These are phyloP conservation scores for Cacatua alba DNA, from an alignment of 2,113 vertebrate species.

Conservation along the genomic window DNA sequence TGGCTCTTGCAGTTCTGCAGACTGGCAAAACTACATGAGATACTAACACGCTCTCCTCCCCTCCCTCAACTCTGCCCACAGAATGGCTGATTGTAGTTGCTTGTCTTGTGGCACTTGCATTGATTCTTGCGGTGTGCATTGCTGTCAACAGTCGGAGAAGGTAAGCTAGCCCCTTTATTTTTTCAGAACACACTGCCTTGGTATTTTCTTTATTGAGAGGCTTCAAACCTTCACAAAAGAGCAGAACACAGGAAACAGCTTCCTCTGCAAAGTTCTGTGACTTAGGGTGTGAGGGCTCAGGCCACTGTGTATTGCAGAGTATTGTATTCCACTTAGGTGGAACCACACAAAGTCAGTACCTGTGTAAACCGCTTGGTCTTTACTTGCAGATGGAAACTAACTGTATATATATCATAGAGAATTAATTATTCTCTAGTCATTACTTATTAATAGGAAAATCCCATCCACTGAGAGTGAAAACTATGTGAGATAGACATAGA, in stretches of 20 bases:
- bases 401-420: not conserved
- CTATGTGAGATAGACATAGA: not conserved
- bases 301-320: not conserved
- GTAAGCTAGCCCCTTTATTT: conserved; percentile 17
- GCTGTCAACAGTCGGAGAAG: conserved; percentile 64
- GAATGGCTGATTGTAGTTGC: conserved; percentile 69
- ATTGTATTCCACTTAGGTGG: not conserved
- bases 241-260: not conserved
- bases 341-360: not conserved
- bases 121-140: conserved; percentile 69
- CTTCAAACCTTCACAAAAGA: not conserved
- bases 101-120: conserved; percentile 30
- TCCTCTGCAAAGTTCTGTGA: not conserved
- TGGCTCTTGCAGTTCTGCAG: not conserved
- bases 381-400: not conserved
- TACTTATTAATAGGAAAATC: not conserved
- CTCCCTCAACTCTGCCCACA: not conserved
- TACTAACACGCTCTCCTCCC: accelerated
- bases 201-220: not conserved
- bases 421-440: not conserved
- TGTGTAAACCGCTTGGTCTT: accelerated
- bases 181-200: not conserved
- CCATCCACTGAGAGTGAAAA: not conserved
- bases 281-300: not conserved
- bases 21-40: not conserved